phyloP scores from a whole-genome alignment of 2,797 vertebrate genomes.

The Arnoldichthys spilopterus region DNA sequence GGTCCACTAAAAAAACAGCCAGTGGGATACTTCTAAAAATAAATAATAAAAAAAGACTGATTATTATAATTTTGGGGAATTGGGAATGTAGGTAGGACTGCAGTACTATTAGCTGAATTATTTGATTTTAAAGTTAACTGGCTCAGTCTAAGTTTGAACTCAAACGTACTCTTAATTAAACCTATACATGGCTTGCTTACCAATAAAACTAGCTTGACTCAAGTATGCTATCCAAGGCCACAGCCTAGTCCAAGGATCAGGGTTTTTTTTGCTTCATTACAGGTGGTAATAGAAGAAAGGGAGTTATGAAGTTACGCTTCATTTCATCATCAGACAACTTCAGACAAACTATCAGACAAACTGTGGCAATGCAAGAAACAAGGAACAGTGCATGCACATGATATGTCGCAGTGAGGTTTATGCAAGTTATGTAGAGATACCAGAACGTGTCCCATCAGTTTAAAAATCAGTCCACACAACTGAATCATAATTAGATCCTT shows the following conservation, averaged over 20 bases:
- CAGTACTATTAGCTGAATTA: not conserved
- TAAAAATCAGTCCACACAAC: conserved; percentile 34
- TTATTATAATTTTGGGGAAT: not conserved
- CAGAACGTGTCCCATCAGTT: conserved; percentile 8
- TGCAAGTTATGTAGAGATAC: conserved; percentile 26
- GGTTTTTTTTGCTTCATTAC: not conserved
- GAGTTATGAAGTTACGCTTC: conserved; percentile 19
- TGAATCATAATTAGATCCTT: conserved; percentile 12
- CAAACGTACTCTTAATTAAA: not conserved
- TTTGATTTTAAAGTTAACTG: not conserved
- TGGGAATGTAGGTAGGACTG: not conserved
- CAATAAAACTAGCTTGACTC: not conserved
- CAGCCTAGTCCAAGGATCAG: not conserved
- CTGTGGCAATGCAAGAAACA: not conserved
- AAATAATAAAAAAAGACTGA: not conserved
- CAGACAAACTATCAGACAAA: not conserved
- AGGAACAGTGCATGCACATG: conserved; percentile 47
- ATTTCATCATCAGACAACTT: conserved; percentile 11
- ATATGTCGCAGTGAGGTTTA: conserved; percentile 48
- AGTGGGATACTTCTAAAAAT: not conserved
- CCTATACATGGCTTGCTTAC: not conserved
- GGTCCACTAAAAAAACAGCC: conserved; percentile 10
- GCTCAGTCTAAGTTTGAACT: not conserved
- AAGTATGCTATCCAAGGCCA: not conserved
- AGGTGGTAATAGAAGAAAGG: not conserved